A percentile compares a stretch with the other conserved stretches of the same genome.
phyloP scores from a whole-genome alignment of 1,140 invertebrate genomes.

The Drosophila ercepeae region DNA sequence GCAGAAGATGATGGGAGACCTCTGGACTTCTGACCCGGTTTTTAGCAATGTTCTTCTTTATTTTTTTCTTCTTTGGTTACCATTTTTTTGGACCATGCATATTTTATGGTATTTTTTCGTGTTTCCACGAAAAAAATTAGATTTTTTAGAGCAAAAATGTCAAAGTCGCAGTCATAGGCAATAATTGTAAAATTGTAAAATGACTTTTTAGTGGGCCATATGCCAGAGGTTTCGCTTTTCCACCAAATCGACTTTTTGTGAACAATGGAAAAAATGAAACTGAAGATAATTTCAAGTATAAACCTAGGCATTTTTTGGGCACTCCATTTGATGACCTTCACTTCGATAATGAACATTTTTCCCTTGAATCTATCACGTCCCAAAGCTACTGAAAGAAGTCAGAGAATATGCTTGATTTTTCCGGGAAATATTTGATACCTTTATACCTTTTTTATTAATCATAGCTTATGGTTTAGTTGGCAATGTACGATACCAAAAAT shows the following conservation, averaged over 20 bases:
- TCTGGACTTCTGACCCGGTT: conserved; percentile 46
- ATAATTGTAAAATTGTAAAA: conserved; percentile 50
- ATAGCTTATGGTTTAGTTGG: no score
- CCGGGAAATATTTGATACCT: no score
- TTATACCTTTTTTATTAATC: no score
- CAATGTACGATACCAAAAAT: no score
- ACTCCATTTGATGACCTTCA: conserved; percentile 16
- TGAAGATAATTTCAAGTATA: neutral
- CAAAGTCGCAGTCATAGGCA: conserved; percentile 32
- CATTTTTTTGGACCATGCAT: conserved; percentile 40
- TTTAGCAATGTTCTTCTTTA: conserved; percentile 42
- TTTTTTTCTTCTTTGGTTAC: conserved; percentile 13
- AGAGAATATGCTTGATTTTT: neutral
- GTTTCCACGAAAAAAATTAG: conserved; percentile 75
- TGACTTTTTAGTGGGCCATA: conserved; percentile 48
- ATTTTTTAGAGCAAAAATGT: conserved; percentile 73
- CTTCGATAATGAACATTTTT: neutral
- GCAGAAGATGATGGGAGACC: conserved; percentile 42
- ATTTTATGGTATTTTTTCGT: conserved; percentile 55
- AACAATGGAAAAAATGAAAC: conserved; percentile 1
- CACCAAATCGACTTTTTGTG: conserved; percentile 41
- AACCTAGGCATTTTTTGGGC: neutral
- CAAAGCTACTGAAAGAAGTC: conserved; percentile 27
- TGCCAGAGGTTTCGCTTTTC: conserved; percentile 42
- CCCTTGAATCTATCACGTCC: neutral